These are phyloP conservation scores for Gibbula magus DNA, from an alignment of 2,888 invertebrate genomes.

Conservation along the genomic window DNA sequence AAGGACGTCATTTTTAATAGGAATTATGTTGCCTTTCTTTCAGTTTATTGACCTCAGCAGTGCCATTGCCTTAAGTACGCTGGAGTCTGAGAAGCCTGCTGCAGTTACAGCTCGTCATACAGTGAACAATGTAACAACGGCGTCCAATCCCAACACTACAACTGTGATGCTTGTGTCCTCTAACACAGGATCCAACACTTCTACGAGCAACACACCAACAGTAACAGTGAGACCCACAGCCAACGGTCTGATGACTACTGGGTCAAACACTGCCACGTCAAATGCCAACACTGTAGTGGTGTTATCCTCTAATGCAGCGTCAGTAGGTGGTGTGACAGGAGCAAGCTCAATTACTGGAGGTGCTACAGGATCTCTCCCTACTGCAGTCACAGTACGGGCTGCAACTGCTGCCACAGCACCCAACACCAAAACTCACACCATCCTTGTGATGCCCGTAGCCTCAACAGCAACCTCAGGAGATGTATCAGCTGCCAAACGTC, in stretches of 20 bases:
- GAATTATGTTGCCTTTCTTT: constrained; percentile 27
- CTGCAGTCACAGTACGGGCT: constrained; percentile 61
- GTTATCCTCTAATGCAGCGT: constrained; percentile 52
- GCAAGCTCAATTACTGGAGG: constrained; percentile 39
- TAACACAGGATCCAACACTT: constrained; percentile 32
- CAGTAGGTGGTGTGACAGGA: constrained; percentile 39
- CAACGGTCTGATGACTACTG: constrained; percentile 46
- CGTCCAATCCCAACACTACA: constrained; percentile 49
- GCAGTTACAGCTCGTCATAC: constrained; percentile 45
- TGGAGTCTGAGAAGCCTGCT: constrained; percentile 57
- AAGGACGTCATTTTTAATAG: no score
- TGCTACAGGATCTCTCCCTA: constrained; percentile 49
- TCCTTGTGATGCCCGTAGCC: constrained; percentile 69
- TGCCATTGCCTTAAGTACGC: constrained; percentile 62
- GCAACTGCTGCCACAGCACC: constrained; percentile 48
- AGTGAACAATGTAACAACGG: constrained; percentile 35
- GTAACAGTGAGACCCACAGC: constrained; percentile 42
- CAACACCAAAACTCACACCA: constrained; percentile 64
- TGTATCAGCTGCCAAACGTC: constrained; percentile 55
- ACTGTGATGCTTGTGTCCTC: constrained; percentile 59
- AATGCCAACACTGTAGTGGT: constrained; percentile 62
- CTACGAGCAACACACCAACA: constrained; percentile 34
- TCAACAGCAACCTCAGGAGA: constrained; percentile 58
- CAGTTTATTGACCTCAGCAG: constrained; percentile 70
- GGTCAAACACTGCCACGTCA: constrained; percentile 38